Base-by-base conservation (phyloP, 2,888 invertebrate genomes). In the Caenorhabditis parvicauda region DNA sequence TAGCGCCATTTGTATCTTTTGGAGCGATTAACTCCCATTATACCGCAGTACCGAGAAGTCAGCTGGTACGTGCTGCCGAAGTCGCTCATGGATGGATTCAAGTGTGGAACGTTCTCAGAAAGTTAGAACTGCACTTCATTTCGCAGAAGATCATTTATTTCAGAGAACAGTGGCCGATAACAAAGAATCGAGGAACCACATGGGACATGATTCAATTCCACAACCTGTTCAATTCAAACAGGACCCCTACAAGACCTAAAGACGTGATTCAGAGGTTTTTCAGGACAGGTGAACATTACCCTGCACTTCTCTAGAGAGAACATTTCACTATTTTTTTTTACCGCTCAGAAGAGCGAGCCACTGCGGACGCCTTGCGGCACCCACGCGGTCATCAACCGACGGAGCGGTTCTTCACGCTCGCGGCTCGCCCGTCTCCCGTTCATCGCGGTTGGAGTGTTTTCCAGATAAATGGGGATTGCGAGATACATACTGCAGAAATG, bases 141-240 rank as follows among this genome's bases (percentile, higher is more conserved):
- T 42, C 25, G 19, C 4, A 9, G 5, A 42, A 38, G 9, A 42
- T 35, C 27, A 32, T 24, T 48, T n/a, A n/a, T 55, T 65, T n/a
- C 49, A 73, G 73, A 9, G 66, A 66, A 43, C 60, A 59, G 48
- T 59, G 67, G 44, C 70, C 75, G 24, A 54, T 70, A 2, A 67
- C 69, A 28, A 59, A 54, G 29, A 72, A 68, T 3, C 62, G 74
- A 2, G 72, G 71, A 1, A 59, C 56, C 21, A 70, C 83, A 1
- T 84, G 85, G 76, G 83, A 84, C 4, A 86, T 86, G 75, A 73
- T 81, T 1, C 81, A 85, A 74, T 86, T 84, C 67, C 83, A 83
- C 41, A 77, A 83, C 2, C 82, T 87, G 50, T 87, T 84, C 74
- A 86, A 85, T 45, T 84, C 86, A 0, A 77, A 82, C 2, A 81